Evolutionary conservation across 2,888 invertebrate species (phyloP).

Genomic region (Deilephila elpenor): DNA sequence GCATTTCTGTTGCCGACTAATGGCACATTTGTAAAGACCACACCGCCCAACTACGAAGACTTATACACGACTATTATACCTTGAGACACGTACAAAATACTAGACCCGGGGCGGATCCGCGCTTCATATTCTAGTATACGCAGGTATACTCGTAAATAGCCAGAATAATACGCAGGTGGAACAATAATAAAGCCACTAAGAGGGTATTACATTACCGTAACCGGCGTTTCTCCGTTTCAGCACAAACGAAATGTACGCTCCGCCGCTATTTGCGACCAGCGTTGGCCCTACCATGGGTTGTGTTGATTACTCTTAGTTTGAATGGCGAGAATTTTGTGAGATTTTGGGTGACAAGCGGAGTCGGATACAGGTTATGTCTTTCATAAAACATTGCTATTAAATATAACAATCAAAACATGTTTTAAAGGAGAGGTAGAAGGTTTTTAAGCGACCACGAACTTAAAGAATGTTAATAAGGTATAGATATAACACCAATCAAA

Average conservation of each 20-base stretch:
- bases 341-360: background rate
- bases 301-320: background rate
- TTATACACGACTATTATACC: background rate
- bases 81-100: background rate
- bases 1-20: too few relatives aligned
- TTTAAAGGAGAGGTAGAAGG: too few relatives aligned
- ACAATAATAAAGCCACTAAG: slow-evolving; percentile 51
- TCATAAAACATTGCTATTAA: too few relatives aligned
- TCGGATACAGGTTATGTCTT: too few relatives aligned
- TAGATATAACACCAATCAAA: too few relatives aligned
- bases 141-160: background rate
- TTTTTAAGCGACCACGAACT: too few relatives aligned
- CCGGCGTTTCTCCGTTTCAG: slow-evolving; percentile 51
- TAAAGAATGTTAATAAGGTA: too few relatives aligned
- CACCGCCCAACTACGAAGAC: background rate
- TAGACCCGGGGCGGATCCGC: background rate
- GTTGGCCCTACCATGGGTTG: slow-evolving; percentile 39
- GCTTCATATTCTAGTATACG: background rate
- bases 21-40: background rate
- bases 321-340: background rate
- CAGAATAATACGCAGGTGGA: slow-evolving; percentile 22
- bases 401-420: too few relatives aligned
- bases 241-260: slow-evolving; percentile 56
- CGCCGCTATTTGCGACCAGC: slow-evolving; percentile 49
- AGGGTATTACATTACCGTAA: slow-evolving; percentile 52